A percentile compares a stretch with the other conserved stretches of the same genome.
Conservation (phyloP, 2,888 invertebrate genomes). For the Cenopis cana region DNA sequence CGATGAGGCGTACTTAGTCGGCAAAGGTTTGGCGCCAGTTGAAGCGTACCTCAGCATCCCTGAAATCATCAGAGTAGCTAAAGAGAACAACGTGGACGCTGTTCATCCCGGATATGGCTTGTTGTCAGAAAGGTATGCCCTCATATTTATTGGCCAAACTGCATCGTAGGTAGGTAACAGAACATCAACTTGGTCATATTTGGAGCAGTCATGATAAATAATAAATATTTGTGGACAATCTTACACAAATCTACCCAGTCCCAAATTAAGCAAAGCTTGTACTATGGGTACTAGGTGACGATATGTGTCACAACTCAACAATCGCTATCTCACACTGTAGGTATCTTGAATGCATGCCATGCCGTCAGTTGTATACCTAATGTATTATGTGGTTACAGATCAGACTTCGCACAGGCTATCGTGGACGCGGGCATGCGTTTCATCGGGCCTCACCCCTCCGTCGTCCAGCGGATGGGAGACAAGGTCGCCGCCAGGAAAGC, state of each 20-base stretch:
- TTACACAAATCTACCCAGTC: no score
- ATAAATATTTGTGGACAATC: no score
- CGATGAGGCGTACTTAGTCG: slow-evolving; percentile 99
- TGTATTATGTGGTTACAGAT: slow-evolving; percentile 59
- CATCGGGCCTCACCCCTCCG: slow-evolving; percentile 97
- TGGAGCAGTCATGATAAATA: no score
- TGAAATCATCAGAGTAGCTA: slow-evolving; percentile 97
- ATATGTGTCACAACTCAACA: no score
- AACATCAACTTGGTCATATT: no score
- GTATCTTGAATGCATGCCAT: no score
- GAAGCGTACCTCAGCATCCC: slow-evolving; percentile 98
- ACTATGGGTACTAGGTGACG: no score
- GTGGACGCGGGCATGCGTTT: slow-evolving; percentile 96
- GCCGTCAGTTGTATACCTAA: no score
- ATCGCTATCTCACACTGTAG: no score
- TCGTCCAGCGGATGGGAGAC: slow-evolving; percentile 99
- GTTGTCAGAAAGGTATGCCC: slow-evolving; percentile 90
- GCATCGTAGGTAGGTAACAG: background rate
- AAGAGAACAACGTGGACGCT: slow-evolving; percentile 97
- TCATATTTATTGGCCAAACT: background rate
- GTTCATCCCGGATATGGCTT: slow-evolving; percentile 98
- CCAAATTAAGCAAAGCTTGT: no score
- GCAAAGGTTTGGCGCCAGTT: slow-evolving; percentile 97
- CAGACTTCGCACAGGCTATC: slow-evolving; percentile 98
- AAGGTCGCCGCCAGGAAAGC: slow-evolving; percentile 98